Evolutionary conservation across 1,140 invertebrate genomes (phyloP), one percentile per base, ranked within the genome.

Genomic region (Wasmannia auropunctata): DNA sequence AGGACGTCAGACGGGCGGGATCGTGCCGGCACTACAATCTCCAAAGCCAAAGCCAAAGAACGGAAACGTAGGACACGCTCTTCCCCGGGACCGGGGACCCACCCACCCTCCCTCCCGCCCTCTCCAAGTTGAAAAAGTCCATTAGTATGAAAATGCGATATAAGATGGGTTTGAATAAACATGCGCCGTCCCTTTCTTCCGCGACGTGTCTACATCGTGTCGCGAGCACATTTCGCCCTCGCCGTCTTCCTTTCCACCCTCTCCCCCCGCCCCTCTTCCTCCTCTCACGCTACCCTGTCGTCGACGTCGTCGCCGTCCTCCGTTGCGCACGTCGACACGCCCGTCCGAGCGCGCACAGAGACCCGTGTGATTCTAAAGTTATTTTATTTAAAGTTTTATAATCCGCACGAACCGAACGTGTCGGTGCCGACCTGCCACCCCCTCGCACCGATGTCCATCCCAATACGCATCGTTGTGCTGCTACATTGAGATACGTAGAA

Each of bases 141-240:
- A 93, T 93, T 93, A 93, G 91, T 92, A 93, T 93, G 92, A 93
- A 93, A 93, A 92, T 93, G 90, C 54, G 91, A 87, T 89, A 86
- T 60, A 91, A 90, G 85, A 92, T 88, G 77, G 76, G 85, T 92
- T 91, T 91, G 91, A 90, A 93, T 93, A 93, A 92, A 93, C 88
- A 92, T 91, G 85, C 67, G 67, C 84, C 54, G n/a, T 72, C 25
- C 60, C 74, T 77, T 65, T 79, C 46, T 60, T 69, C 34, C 77
- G 63, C 49, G 62, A 63, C 83, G 85, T 83, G 86, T 87, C 87
- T 31, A 83, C 84, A 51, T 69, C 69, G 72, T 80, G 85, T 70
- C 77, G 84, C 74, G 74, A 25, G 63, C 49, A 67, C 63, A 80
- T 81, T 83, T 85, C 76, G 46, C 54, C 76, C 56, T 81, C 25